Conservation (phyloP, 2,113 vertebrate species). For the Apodemus speciosus region DNA sequence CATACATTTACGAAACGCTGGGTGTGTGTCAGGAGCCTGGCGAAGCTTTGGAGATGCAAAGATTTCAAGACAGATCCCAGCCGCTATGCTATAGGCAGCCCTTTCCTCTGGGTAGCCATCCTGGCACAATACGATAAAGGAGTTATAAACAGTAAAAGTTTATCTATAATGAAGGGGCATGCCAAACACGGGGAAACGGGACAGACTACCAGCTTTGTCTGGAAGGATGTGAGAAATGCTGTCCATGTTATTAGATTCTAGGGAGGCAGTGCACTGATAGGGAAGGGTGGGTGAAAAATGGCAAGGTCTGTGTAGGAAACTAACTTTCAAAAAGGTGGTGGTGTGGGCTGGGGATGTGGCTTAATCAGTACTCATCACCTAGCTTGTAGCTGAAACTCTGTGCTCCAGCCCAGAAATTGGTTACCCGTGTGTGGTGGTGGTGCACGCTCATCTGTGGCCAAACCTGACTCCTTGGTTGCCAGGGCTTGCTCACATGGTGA, state of each 20-base stretch:
- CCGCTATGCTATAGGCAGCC: neutral
- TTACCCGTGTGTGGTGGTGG: neutral
- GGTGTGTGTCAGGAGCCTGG: neutral
- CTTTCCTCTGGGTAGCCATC: neutral
- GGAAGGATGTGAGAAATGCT: neutral
- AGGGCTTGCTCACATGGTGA: too few relatives aligned
- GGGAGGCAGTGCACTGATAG: neutral
- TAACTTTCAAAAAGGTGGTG: neutral
- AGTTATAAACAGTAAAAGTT: neutral
- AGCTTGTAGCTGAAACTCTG: neutral
- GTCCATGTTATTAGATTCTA: neutral
- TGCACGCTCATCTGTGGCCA: too few relatives aligned
- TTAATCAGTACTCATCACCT: neutral
- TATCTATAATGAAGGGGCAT: neutral
- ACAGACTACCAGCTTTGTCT: neutral
- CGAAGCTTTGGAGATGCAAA: neutral
- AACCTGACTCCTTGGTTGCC: too few relatives aligned
- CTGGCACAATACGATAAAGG: neutral
- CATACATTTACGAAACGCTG: neutral
- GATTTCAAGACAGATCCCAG: neutral
- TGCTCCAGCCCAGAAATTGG: neutral
- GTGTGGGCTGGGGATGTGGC: neutral
- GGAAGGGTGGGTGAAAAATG: conserved; percentile 3
- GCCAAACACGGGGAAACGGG: neutral
- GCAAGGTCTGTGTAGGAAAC: neutral